Conservation (phyloP, 2,113 vertebrate species). For the Eubucco bourcierii region DNA sequence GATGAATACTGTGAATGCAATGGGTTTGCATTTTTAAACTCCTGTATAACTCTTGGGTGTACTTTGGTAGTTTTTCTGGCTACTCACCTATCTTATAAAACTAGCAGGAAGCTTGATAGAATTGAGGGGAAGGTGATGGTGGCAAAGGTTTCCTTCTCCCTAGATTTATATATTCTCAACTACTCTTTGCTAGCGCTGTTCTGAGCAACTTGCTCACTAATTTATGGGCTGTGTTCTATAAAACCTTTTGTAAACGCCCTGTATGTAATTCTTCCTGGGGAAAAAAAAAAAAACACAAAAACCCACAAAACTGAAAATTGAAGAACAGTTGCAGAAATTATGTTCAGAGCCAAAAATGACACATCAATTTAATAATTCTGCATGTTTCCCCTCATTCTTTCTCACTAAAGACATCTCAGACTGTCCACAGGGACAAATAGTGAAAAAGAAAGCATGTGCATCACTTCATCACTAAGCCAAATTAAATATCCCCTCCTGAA, state of each 20-base stretch:
- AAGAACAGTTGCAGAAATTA: slow-evolving; percentile 28
- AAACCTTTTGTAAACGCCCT: slow-evolving; percentile 28
- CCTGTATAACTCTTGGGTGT: slow-evolving; percentile 31
- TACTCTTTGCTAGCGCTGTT: slow-evolving; percentile 40
- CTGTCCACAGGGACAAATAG: neutral
- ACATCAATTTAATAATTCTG: neutral
- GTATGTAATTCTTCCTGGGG: neutral
- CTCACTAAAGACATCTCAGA: neutral
- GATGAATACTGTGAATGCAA: slow-evolving; percentile 42
- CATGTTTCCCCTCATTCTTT: neutral
- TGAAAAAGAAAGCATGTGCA: neutral
- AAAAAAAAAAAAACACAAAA: neutral
- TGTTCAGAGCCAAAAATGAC: neutral
- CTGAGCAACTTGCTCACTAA: slow-evolving; percentile 55
- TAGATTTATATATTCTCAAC: slow-evolving; percentile 36
- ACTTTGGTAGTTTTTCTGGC: slow-evolving; percentile 42
- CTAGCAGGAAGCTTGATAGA: slow-evolving; percentile 42
- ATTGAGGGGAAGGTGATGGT: slow-evolving; percentile 13
- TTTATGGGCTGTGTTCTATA: slow-evolving; percentile 27
- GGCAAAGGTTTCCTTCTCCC: slow-evolving; percentile 8
- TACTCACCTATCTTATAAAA: slow-evolving; percentile 47
- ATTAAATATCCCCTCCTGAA: neutral
- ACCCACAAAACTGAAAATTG: neutral
- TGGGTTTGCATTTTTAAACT: slow-evolving; percentile 47
- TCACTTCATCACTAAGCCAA: neutral